Evolutionary conservation across 2,888 invertebrate genomes (phyloP).

Genomic region (Orchesella flavescens): DNA sequence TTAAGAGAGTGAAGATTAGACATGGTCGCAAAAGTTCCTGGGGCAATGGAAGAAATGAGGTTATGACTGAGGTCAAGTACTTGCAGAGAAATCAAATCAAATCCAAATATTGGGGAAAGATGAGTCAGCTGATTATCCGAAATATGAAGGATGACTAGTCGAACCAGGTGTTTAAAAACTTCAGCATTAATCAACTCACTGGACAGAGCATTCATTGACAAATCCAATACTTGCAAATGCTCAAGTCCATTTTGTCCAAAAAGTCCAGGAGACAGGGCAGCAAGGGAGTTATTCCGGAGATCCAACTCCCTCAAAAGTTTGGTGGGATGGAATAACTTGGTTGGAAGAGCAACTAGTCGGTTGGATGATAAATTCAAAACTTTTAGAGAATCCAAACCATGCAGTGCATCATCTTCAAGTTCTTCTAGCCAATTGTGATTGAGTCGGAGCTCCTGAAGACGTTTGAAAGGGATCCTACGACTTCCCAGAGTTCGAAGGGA

Average conservation of each 20-base stretch:
- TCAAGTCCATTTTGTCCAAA: constrained; percentile 84
- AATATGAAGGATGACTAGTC: constrained; percentile 84
- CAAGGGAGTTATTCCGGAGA: constrained; percentile 85
- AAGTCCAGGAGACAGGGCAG: constrained; percentile 83
- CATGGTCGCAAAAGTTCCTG: constrained; percentile 84
- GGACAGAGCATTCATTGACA: constrained; percentile 84
- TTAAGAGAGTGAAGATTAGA: constrained; percentile 85
- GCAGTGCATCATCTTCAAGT: constrained; percentile 84
- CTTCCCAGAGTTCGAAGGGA: constrained; percentile 83
- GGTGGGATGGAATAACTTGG: constrained; percentile 85
- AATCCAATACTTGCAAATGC: constrained; percentile 81
- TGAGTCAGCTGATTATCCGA: constrained; percentile 83
- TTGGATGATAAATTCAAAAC: constrained; percentile 85
- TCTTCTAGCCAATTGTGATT: constrained; percentile 85
- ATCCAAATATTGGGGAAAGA: constrained; percentile 83
- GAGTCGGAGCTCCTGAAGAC: constrained; percentile 81
- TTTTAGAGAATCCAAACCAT: constrained; percentile 77
- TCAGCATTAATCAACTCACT: constrained; percentile 85
- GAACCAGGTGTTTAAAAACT: constrained; percentile 83
- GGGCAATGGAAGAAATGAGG: constrained; percentile 79
- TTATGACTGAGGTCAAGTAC: constrained; percentile 84
- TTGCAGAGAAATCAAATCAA: constrained; percentile 80
- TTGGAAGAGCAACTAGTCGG: constrained; percentile 83
- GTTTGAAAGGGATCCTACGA: constrained; percentile 82
- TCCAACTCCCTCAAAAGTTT: constrained; percentile 83